Evolutionary conservation across 2,888 invertebrate genomes (phyloP).

Genomic region (Epinotia nisella): DNA sequence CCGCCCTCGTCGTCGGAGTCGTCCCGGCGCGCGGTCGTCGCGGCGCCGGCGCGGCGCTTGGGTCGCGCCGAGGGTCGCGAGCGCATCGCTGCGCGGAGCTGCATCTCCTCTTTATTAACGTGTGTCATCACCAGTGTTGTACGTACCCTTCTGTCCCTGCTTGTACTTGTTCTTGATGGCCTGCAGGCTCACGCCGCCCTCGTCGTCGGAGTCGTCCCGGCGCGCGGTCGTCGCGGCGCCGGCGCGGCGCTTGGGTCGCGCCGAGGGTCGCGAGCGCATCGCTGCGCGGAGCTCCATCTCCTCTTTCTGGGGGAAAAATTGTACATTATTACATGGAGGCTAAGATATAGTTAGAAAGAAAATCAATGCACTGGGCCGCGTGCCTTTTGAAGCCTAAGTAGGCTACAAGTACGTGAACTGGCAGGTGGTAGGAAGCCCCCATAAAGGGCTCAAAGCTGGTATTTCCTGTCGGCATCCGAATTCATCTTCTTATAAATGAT

Average conservation of each 20-base stretch:
- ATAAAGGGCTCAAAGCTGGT: slow-evolving; percentile 85
- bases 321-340: background rate
- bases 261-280: slow-evolving; percentile 86
- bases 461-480: slow-evolving; percentile 96
- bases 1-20: no score
- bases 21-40: no score
- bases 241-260: slow-evolving; percentile 81
- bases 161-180: slow-evolving; percentile 98
- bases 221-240: slow-evolving; percentile 80
- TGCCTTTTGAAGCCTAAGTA: no score
- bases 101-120: no score
- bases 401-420: no score
- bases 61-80: no score
- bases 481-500: slow-evolving; percentile 61
- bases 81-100: no score
- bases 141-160: slow-evolving; percentile 52
- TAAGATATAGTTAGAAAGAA: no score
- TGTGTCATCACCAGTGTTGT: no score
- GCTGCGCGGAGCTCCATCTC: slow-evolving; percentile 97
- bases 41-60: no score
- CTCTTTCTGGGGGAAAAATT: slow-evolving; percentile 89
- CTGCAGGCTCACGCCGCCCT: slow-evolving; percentile 95
- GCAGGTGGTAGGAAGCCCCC: no score
- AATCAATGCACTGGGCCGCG: no score
- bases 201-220: slow-evolving; percentile 96